A percentile compares a stretch with the other conserved stretches of the same genome.
phyloP scores from a whole-genome alignment of 2,888 invertebrate species.

The Dendrolimus pini region DNA sequence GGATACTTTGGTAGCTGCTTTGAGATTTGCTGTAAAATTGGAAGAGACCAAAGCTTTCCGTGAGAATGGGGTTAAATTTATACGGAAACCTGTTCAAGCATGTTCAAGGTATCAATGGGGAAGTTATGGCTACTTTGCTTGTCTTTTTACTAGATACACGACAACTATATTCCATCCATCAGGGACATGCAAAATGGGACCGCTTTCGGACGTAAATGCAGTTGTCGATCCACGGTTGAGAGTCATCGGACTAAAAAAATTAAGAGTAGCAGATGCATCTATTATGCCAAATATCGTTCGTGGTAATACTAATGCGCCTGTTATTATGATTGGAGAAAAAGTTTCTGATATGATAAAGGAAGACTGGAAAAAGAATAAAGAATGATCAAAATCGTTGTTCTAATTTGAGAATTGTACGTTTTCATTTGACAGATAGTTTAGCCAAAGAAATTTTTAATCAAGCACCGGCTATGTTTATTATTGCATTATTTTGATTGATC shows the following conservation, averaged over 20 bases:
- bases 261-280: constrained; percentile 86
- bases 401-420: too few species aligned
- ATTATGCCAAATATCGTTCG: constrained; percentile 88
- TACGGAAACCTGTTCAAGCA: constrained; percentile 72
- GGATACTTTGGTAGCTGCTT: constrained; percentile 75
- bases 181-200: constrained; percentile 62
- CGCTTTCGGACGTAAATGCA: constrained; percentile 44
- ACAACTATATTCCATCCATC: constrained; percentile 66
- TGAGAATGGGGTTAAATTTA: constrained; percentile 69
- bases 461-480: too few species aligned
- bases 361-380: constrained; percentile 41
- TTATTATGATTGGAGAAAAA: constrained; percentile 88
- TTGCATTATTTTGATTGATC: too few species aligned
- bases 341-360: constrained; percentile 52
- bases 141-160: constrained; percentile 78
- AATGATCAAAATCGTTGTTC: too few species aligned
- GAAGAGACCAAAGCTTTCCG: constrained; percentile 74
- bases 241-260: constrained; percentile 48
- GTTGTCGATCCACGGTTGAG: constrained; percentile 47
- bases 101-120: constrained; percentile 75
- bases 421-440: too few species aligned
- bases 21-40: constrained; percentile 74
- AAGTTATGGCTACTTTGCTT: constrained; percentile 80
- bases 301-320: constrained; percentile 89
- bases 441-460: too few species aligned